Conservation (phyloP, 2,888 invertebrate species). For the Plebejus anna region DNA sequence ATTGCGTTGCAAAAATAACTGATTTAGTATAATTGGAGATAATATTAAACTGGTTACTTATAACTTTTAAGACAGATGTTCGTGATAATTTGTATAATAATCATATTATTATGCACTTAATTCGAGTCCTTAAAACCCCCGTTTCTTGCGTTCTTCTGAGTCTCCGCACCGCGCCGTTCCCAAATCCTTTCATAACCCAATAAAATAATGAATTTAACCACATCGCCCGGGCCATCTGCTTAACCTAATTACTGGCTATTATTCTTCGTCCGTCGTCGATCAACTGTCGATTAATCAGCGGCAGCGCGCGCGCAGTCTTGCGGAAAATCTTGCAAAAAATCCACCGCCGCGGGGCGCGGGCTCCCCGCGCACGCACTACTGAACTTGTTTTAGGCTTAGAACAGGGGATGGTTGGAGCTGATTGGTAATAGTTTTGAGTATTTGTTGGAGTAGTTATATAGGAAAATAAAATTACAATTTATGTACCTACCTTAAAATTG, state of each 20-base stretch:
- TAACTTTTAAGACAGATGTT: too few species aligned
- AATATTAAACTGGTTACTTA: too few species aligned
- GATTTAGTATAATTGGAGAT: too few species aligned
- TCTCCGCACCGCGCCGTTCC: neutral
- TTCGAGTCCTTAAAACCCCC: neutral
- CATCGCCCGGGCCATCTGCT: neutral
- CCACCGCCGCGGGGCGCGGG: constrained; percentile 46
- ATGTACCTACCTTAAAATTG: too few species aligned
- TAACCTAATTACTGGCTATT: constrained; percentile 19
- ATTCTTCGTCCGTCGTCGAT: constrained; percentile 58
- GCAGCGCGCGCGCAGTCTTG: constrained; percentile 67
- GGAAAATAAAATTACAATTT: too few species aligned
- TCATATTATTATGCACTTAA: neutral
- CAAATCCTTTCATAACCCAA: neutral
- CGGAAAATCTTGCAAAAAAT: constrained; percentile 79
- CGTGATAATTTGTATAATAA: neutral
- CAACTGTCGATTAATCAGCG: constrained; percentile 77
- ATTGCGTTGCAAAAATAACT: too few species aligned
- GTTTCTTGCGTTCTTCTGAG: neutral
- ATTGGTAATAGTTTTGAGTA: neutral
- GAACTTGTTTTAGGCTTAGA: constrained; percentile 53
- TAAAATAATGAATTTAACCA: constrained; percentile 17
- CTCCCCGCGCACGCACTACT: constrained; percentile 57
- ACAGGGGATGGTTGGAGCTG: constrained; percentile 47
- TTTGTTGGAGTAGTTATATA: too few species aligned